Percentiles rank a stretch among this genome's conserved stretches.
phyloP scores from a whole-genome alignment of 1,140 invertebrate species.

The Myzus persicae region DNA sequence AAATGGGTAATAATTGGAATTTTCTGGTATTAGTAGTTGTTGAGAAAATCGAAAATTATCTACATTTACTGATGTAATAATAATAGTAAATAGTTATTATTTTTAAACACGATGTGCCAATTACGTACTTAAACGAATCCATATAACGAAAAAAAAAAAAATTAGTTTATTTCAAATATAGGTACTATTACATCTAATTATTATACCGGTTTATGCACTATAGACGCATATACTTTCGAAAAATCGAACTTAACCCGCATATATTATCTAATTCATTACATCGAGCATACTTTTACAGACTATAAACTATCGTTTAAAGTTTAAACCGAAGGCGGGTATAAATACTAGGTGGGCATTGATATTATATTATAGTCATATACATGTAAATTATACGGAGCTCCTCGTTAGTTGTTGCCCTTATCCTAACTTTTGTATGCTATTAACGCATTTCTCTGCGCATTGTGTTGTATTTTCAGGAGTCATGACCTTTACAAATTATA shows the following conservation, averaged over 20 bases:
- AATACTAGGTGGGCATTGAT: not conserved
- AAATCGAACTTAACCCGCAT: not conserved
- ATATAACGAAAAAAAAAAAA: not conserved
- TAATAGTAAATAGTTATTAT: too few relatives aligned
- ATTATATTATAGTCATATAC: not conserved
- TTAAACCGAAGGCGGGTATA: not conserved
- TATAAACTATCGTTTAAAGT: not conserved
- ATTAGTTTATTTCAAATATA: not conserved
- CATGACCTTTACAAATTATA: slow-evolving; percentile 19
- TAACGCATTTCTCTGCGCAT: not conserved
- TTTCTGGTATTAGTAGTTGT: not conserved
- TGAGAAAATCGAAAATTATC: not conserved
- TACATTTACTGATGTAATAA: not conserved
- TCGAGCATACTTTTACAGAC: not conserved
- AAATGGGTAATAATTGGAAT: not conserved
- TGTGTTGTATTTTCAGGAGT: not conserved
- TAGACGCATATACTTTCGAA: not conserved
- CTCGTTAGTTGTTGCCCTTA: not conserved
- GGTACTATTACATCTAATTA: not conserved
- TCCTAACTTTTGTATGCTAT: not conserved
- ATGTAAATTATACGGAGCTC: not conserved
- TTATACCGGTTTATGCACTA: not conserved
- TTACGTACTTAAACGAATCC: too few relatives aligned
- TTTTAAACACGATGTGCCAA: not conserved
- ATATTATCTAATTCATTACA: not conserved